Evolutionary conservation across 2,797 vertebrate genomes (phyloP).

Genomic region (Cossypha niveicapilla): DNA sequence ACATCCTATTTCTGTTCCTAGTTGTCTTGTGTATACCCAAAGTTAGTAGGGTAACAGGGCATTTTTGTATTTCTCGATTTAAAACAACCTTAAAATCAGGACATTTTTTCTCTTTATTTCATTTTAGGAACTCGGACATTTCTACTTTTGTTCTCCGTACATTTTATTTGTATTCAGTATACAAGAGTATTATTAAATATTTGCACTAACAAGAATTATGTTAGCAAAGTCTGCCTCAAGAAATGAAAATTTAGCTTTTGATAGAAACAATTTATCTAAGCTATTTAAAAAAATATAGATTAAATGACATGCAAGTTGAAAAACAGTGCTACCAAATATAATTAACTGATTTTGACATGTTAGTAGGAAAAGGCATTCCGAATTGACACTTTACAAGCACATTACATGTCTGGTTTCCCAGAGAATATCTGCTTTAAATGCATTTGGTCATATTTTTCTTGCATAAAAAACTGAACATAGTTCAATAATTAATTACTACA

Average conservation of each 20-base stretch:
- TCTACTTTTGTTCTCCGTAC: background rate
- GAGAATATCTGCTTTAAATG: background rate
- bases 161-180: background rate
- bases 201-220: background rate
- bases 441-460: background rate
- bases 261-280: background rate
- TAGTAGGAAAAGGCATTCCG: background rate
- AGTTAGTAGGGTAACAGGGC: background rate
- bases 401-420: background rate
- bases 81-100: background rate
- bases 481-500: background rate
- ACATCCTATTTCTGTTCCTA: background rate
- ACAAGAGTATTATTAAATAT: background rate
- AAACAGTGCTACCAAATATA: background rate
- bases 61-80: background rate
- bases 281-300: background rate
- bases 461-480: background rate
- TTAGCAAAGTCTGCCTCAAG: background rate
- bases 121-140: background rate
- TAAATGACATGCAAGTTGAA: background rate
- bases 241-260: background rate
- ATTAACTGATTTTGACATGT: background rate
- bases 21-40: background rate
- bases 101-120: background rate
- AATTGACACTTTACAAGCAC: background rate